These are phyloP conservation scores for Sinocyclocheilus anshuiensis DNA, from an alignment of 2,113 vertebrate species.

Conservation along the genomic window DNA sequence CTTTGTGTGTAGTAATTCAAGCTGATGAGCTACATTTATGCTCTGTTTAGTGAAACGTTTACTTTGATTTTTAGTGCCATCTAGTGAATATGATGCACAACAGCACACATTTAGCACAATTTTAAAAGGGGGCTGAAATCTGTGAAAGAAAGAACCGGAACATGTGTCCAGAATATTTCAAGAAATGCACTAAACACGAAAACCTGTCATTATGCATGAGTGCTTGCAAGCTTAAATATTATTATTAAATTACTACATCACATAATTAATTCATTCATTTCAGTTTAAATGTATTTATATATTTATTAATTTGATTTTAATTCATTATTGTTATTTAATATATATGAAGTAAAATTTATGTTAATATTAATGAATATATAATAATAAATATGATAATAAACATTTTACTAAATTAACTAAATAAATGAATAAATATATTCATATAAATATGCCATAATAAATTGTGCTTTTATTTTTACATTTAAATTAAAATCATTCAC, in stretches of 20 bases:
- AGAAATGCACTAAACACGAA: not conserved
- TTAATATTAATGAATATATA: too few species aligned
- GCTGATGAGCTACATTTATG: not conserved
- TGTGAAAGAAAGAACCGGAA: not conserved
- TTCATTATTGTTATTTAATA: too few species aligned
- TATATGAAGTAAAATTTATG: too few species aligned
- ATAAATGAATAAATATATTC: too few species aligned
- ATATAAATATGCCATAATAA: too few species aligned
- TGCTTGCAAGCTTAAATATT: not conserved
- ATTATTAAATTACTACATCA: not conserved
- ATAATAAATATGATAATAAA: too few species aligned
- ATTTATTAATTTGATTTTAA: too few species aligned
- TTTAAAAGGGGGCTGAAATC: not conserved
- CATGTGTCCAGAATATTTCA: not conserved
- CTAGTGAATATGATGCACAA: conserved; percentile 28
- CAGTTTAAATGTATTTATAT: too few species aligned
- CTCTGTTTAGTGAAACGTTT: not conserved
- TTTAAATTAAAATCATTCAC: not conserved
- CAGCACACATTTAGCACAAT: too few species aligned
- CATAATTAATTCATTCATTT: not conserved
- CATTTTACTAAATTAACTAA: too few species aligned
- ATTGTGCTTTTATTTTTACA: not conserved
- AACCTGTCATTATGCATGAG: too few species aligned
- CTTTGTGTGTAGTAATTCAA: not conserved
- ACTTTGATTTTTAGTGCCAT: conserved; percentile 32